Evolutionary conservation across 2,797 vertebrate species (phyloP).

Genomic region (Scarus forsteni): DNA sequence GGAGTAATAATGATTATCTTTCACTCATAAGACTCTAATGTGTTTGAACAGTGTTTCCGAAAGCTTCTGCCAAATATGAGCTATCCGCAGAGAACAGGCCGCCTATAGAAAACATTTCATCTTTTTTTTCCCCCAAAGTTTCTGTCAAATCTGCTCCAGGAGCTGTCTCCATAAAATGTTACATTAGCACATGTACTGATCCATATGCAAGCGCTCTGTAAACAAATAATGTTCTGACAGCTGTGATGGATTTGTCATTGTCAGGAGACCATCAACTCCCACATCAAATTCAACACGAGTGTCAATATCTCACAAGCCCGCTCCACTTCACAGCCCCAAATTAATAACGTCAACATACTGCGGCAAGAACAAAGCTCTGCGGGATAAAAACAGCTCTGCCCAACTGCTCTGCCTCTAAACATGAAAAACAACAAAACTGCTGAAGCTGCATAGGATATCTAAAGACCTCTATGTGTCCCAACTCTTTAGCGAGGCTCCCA

Average conservation of each 20-base stretch:
- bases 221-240: constrained; percentile 40
- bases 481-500: background rate
- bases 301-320: constrained; percentile 25
- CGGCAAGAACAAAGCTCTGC: constrained; percentile 25
- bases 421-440: constrained; percentile 9
- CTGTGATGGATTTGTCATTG: constrained; percentile 51
- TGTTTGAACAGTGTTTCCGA: background rate
- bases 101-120: background rate
- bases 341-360: constrained; percentile 38
- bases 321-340: constrained; percentile 36
- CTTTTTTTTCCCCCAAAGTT: background rate
- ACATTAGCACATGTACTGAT: constrained; percentile 25
- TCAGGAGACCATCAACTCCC: constrained; percentile 55
- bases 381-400: constrained; percentile 14
- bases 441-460: constrained; percentile 12
- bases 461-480: constrained; percentile 5
- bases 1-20: background rate
- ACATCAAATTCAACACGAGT: constrained; percentile 48
- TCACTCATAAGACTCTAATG: background rate
- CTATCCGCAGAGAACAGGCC: background rate
- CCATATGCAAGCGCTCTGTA: constrained; percentile 29
- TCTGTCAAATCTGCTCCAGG: background rate
- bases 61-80: background rate
- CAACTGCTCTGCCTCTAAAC: background rate
- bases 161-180: constrained; percentile 2